A percentile compares a stretch with the other conserved stretches of the same genome.
phyloP scores from a whole-genome alignment of 2,888 invertebrate species.

The Torymus aiolomorphi region DNA sequence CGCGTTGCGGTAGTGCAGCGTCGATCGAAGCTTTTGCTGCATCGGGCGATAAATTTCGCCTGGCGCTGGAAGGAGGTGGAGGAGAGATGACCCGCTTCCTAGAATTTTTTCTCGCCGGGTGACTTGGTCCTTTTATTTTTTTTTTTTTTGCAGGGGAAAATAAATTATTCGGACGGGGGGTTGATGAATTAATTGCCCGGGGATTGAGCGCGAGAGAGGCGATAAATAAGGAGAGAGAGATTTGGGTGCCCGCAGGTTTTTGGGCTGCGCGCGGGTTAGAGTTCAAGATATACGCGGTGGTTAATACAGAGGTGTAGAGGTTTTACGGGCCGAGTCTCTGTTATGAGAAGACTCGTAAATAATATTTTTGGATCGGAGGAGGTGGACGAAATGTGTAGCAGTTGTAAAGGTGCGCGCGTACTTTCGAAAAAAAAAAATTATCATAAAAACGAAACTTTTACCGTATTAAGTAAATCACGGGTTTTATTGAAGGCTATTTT shows the following conservation, averaged over 20 bases:
- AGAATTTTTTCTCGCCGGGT: conserved; percentile 49
- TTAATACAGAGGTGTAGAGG: too few species aligned
- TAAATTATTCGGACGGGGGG: not conserved
- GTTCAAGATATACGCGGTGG: too few species aligned
- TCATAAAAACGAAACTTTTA: conserved; percentile 13
- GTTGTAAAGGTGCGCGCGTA: not conserved
- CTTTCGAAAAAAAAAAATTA: conserved; percentile 18
- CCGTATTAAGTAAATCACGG: conserved; percentile 3
- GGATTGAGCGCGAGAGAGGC: too few species aligned
- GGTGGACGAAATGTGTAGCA: too few species aligned
- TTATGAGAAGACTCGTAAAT: too few species aligned
- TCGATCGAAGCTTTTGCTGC: conserved; percentile 56
- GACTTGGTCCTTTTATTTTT: not conserved
- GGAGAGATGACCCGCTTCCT: conserved; percentile 48
- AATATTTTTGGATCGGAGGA: too few species aligned
- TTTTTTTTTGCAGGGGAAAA: conserved; percentile 8
- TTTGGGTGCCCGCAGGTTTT: too few species aligned
- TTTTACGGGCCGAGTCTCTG: too few species aligned
- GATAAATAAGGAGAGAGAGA: too few species aligned
- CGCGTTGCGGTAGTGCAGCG: not conserved
- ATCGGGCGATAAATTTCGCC: conserved; percentile 54
- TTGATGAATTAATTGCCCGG: too few species aligned
- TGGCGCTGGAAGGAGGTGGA: not conserved
- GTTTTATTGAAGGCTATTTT: conserved; percentile 16
- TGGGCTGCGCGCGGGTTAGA: too few species aligned